phyloP scores from a whole-genome alignment of 2,797 vertebrate species.

The Xenopus petersii region DNA sequence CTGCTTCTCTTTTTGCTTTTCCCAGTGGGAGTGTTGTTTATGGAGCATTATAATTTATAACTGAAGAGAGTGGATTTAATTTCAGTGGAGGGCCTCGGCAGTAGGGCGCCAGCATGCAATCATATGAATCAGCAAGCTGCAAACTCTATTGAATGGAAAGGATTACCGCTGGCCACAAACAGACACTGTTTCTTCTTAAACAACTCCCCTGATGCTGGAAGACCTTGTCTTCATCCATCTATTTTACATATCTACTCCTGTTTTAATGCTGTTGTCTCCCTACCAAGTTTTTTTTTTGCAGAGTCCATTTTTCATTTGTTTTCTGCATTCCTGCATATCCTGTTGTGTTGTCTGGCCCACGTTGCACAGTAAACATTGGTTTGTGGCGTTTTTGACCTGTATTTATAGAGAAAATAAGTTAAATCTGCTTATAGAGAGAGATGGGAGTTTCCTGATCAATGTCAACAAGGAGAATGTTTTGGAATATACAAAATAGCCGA shows the following conservation, averaged over 20 bases:
- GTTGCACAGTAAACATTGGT: too few species aligned
- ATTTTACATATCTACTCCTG: constrained; percentile 82
- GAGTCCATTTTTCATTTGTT: constrained; percentile 55
- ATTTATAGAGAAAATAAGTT: too few species aligned
- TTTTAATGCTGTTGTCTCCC: constrained; percentile 79
- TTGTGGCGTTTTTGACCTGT: too few species aligned
- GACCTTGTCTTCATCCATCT: constrained; percentile 85
- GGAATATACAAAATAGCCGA: too few species aligned
- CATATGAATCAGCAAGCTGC: constrained; percentile 96
- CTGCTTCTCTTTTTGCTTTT: constrained; percentile 59
- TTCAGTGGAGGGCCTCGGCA: constrained; percentile 94
- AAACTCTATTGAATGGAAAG: constrained; percentile 92
- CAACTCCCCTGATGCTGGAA: constrained; percentile 86
- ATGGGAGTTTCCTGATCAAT: too few species aligned
- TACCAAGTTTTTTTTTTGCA: constrained; percentile 63
- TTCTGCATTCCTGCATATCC: too few species aligned
- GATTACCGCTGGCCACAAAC: constrained; percentile 95
- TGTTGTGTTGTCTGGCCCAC: too few species aligned
- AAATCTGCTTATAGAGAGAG: too few species aligned
- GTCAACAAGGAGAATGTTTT: too few species aligned
- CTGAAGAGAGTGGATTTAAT: constrained; percentile 99
- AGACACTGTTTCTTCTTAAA: constrained; percentile 97
- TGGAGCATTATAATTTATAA: constrained; percentile 99
- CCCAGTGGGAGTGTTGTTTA: constrained; percentile 97
- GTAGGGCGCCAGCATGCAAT: constrained; percentile 97